Evolutionary conservation across 2,888 invertebrate species (phyloP), one percentile per base, ranked within the genome.

Genomic region (Habrosyne pyritoides): DNA sequence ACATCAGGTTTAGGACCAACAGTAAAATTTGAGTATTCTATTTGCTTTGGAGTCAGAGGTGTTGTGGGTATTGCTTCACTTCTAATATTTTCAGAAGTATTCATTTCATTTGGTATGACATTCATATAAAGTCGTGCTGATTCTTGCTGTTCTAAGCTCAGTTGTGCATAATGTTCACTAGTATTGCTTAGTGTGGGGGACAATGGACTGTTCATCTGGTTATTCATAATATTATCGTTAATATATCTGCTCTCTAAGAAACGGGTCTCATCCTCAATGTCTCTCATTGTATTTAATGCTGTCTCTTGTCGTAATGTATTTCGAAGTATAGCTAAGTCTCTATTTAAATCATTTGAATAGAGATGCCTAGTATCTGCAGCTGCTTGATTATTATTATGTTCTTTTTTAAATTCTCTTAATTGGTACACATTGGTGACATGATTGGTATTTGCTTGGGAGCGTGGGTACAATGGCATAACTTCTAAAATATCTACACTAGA

Each of bases 371-470:
- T 59, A 46, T 87, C 86, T 30, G 76, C 65, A 46, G 61, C 87
- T 57, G 80, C 70, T 64, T 86, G 89, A 64, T 93, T 93, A 60
- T 93, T 93, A 56, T 93, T 93, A 60, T 91, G 88, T 70, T 93
- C 93, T 67, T 88, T 84, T 65, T 93, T 94, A 71, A 94, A 93
- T 57, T 94, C 94, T 57, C 89, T 79, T 12, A 92, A 64, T 67
- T 94, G 93, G 73, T 94, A 94, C 2, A 94, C 83, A 82, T 94
- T 94, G 46, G 93, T 88, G 18, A 89, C 89, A 66, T 91, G 91
- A 64, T 82, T 87, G 56, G 73, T 73, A 70, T 81, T 77, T 53
- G 81, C 69, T 71, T 88, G 79, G 30, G 89, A 71, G 47, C 88
- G 79, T 46, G 93, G 91, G 66, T 92, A 90, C 12, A 94, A 74